Percentiles rank a stretch among this genome's conserved stretches.
phyloP scores from a whole-genome alignment of 2,888 invertebrate genomes.

The Boloria euphrosyne region DNA sequence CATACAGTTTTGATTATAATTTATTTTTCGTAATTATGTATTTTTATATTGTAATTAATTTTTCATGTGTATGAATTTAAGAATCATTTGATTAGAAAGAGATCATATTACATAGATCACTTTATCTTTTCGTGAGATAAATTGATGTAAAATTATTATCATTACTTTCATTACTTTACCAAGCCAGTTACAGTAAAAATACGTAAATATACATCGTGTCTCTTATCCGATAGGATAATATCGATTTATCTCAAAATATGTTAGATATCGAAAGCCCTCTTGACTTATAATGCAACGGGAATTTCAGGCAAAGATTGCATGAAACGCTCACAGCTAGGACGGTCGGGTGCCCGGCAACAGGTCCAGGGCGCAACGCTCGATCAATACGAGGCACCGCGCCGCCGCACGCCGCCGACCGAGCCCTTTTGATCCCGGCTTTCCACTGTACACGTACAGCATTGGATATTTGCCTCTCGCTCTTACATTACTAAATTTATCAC shows the following conservation, averaged over 20 bases:
- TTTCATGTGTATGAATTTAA: no score
- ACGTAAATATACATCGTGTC: no score
- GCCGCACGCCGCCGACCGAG: slow-evolving; percentile 52
- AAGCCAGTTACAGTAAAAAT: no score
- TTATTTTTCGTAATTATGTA: no score
- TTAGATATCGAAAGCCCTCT: slow-evolving; percentile 1
- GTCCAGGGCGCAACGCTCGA: slow-evolving; percentile 62
- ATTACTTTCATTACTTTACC: no score
- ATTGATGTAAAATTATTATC: no score
- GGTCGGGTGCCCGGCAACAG: slow-evolving; percentile 76
- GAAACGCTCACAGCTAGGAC: slow-evolving; percentile 46
- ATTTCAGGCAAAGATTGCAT: slow-evolving; percentile 46
- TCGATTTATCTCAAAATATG: background rate
- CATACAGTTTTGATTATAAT: no score
- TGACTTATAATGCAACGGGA: slow-evolving; percentile 19
- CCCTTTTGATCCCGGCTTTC: slow-evolving; percentile 34
- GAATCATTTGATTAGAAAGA: no score
- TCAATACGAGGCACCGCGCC: slow-evolving; percentile 67
- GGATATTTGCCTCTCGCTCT: slow-evolving; percentile 21
- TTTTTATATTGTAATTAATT: no score
- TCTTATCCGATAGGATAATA: background rate
- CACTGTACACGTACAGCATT: slow-evolving; percentile 13
- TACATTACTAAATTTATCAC: slow-evolving; percentile 10
- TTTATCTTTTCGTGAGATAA: no score
- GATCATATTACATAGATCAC: no score